These are phyloP conservation scores for Macquaria australasica DNA, from an alignment of 2,113 vertebrate species.

Conservation along the genomic window DNA sequence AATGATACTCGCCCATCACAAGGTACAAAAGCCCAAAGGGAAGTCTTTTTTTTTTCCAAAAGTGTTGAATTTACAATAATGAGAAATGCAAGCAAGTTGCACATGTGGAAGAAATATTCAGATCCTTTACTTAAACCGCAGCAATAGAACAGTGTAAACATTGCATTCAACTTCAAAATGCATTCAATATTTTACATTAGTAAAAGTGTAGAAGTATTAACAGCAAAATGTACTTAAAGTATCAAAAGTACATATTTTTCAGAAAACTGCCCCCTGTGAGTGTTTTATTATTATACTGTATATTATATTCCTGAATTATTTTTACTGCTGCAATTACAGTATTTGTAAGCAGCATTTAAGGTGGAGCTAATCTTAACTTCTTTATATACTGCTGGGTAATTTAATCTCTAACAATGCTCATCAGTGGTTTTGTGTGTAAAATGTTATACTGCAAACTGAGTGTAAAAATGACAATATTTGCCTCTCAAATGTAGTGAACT, in stretches of 20 bases:
- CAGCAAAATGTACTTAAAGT: not conserved
- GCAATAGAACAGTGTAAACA: not conserved
- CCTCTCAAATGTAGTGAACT: not conserved
- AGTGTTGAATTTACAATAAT: not conserved
- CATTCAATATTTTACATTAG: not conserved
- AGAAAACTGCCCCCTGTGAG: not conserved
- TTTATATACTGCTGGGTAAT: not conserved
- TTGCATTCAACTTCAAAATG: no score
- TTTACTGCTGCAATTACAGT: not conserved
- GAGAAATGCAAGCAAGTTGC: not conserved
- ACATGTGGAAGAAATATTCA: not conserved
- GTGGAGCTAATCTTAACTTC: not conserved
- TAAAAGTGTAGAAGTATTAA: not conserved
- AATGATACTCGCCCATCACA: not conserved
- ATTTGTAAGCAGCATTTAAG: not conserved
- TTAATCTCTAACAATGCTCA: not conserved
- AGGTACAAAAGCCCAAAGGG: no score
- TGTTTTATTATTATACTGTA: not conserved
- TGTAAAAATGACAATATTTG: not conserved
- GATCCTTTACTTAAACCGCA: not conserved
- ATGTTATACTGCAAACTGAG: not conserved
- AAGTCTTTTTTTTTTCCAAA: not conserved
- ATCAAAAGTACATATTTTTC: not conserved
- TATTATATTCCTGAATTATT: not conserved
- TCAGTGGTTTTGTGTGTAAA: not conserved